Base-by-base conservation (phyloP, 1,140 invertebrate species). In the Ceratosolen solmsi region DNA sequence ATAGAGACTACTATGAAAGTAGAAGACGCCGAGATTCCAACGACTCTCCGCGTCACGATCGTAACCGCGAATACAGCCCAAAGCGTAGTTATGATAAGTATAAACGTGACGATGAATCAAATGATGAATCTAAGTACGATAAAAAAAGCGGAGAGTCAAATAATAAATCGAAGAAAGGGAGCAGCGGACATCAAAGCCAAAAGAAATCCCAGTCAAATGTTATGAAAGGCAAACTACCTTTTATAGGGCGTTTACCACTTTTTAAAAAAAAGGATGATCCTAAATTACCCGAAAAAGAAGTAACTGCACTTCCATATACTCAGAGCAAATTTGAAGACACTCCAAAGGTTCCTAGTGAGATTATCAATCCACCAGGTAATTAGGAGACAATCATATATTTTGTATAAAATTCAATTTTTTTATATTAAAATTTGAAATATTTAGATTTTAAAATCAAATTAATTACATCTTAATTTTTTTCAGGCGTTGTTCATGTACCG, bases 241-340 rank as follows among this genome's bases (percentile, higher is more conserved):
- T 95, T 80, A 95, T 95, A 71, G 94, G 94, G 1, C 90, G 94
- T 84, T 93, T 95, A 90, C 94, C 94, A 2, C 86, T 95, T 54
- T 94, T 95, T 72, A 95, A 95, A 83, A 95, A 94, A 73, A 93
- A 93, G 80, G 92, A 93, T 56, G 92, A 92, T 49, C 88, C 89
- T 5, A 90, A 91, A 51, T 33, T 88, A 25, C 87, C 88, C 8
- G 90, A 91, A 20, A 91, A 91, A 33, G 90, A 92, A 49, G 88
- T 91, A 1, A 84, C 89, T 0, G 88, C 90, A 0, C 74, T 92
- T 7, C 90, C 90, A 0, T 92, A 92, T 46, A 85, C 87, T 30
- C 89, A 91, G 72, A 91, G 89, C 80, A 90, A 91, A 79, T 90
- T 90, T 63, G 89, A 91, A 70, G 88, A 91, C 9, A 90, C 90